Base-by-base conservation (phyloP, 2,888 invertebrate genomes). In the Lepidochitona cinerea region DNA sequence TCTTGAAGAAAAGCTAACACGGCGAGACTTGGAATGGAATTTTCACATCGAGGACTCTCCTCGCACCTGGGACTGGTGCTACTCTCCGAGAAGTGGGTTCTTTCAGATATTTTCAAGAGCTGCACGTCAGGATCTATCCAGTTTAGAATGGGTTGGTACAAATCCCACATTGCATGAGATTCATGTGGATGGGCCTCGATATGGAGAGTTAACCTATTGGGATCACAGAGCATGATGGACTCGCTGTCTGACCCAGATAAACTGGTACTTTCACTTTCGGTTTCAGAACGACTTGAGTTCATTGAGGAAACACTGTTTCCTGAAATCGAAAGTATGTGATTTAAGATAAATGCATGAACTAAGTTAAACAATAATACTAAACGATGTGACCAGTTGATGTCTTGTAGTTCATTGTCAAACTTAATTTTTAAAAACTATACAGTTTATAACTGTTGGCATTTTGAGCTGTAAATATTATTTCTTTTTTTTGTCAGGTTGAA, bases 71-170 rank as follows among this genome's bases (percentile, higher is more conserved):
- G 72, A n/a, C 78, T 74, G 23, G 76, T 78, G 23, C 71, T 69
- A 52, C 69, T 64, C 32, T 74, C 70, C 66, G 81, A 72, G n/a
- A 12, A 37, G 23, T 66, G 59, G 54, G 52, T 6, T 68, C 75
- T 72, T 72, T 84, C 84, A n/a, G 81, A 79, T 32, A 83, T 79
- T 72, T 82, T 81, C 70, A 85, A 80, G 37, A 86, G 78, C 37
- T 81, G 77, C n/a, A 85, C 71, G 70, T 85, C 83, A 0, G 84
- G 82, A 66, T 87, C 86, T 9, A 86, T 78, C 79, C 81, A 84
- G 77, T 79, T 76, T 23, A 84, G 72, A 18, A 85, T 78, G 4
- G 84, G 82, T 49, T 84, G 84, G 71, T 83, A 86, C 33, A 84
- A 78, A 37, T 84, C 81, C 73, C 82, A 80, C 80, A 85, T 77